Base-by-base conservation (phyloP, 2,113 vertebrate species). In the Aptenodytes patagonicus region DNA sequence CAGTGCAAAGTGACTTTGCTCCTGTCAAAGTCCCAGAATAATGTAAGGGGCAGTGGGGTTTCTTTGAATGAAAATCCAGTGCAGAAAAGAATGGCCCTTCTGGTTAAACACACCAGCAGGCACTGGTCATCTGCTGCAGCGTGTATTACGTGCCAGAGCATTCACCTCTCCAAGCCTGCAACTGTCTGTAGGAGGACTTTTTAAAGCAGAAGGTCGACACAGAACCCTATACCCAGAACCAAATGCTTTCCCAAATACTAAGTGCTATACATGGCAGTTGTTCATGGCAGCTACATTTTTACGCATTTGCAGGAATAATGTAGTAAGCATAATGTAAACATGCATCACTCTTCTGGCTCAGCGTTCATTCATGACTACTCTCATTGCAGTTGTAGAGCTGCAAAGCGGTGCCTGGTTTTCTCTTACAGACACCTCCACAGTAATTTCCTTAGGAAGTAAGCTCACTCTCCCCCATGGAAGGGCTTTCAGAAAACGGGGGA, bases 371-470 rank as follows among this genome's bases (percentile, higher is more conserved):
- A 93, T 82, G 92, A 96, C 95, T 96, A 71, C 87, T 89, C 91
- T 75, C 28, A 46, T 52, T 97, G 89, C 97, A 51, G 68, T 94
- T 97, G 94, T 90, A 95, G 97, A 97, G 71, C 94, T 95, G 93
- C 66, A 88, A 95, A 93, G 91, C 7, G 38, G 88, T 96, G 97
- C 95, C 95, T 96, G 96, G 96, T 97, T 96, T 97, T 98, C 96
- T 97, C 95, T 97, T 76, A 57, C 97, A 98, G 98, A 98, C 97
- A 97, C 96, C 97, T 97, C 95, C 83, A 55, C 68, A 94, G 96
- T 93, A 95, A 97, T 98, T 98, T 98, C 98, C 97, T 98, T 94
- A 98, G 98, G 98, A 98, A 98, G 97, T 98, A 98, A 98, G 97
- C 96, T 98, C 97, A 98, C 83, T 95, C 92, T 97, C 93, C 90